Conservation (phyloP, 2,888 invertebrate species). For the Eilema griseolum region DNA sequence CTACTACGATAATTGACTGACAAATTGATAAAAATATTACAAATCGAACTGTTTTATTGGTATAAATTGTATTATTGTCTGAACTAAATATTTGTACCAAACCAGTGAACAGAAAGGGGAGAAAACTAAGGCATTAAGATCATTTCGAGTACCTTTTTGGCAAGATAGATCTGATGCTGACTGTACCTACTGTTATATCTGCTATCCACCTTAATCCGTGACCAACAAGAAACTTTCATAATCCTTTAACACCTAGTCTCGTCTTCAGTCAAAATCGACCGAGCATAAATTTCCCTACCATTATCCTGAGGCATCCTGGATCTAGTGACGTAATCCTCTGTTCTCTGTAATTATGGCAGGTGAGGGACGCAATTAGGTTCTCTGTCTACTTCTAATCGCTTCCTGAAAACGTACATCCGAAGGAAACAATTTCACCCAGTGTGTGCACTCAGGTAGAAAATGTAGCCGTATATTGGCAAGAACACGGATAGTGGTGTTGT, state of each 20-base stretch:
- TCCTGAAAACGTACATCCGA: conserved; percentile 51
- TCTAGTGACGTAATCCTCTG: conserved; percentile 42
- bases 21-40: too few species aligned
- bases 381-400: conserved; percentile 46
- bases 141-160: too few species aligned
- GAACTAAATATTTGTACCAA: too few species aligned
- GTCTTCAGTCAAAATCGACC: conserved; percentile 12
- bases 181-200: too few species aligned
- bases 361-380: conserved; percentile 55
- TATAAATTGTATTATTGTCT: too few species aligned
- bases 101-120: too few species aligned
- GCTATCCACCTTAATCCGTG: neutral
- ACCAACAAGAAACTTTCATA: conserved; percentile 14
- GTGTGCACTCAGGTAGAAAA: conserved; percentile 24
- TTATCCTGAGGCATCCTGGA: conserved; percentile 39
- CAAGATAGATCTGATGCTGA: too few species aligned
- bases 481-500: neutral
- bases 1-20: too few species aligned
- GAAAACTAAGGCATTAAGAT: too few species aligned
- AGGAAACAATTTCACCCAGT: conserved; percentile 59
- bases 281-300: conserved; percentile 15
- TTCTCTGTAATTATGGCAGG: conserved; percentile 58
- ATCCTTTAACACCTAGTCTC: conserved; percentile 19
- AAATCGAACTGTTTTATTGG: too few species aligned
- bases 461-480: conserved; percentile 3